Percentiles rank a stretch among this genome's conserved stretches.
These are phyloP conservation scores for Ifrita kowaldi DNA, from an alignment of 2,113 vertebrate species.

Conservation along the genomic window DNA sequence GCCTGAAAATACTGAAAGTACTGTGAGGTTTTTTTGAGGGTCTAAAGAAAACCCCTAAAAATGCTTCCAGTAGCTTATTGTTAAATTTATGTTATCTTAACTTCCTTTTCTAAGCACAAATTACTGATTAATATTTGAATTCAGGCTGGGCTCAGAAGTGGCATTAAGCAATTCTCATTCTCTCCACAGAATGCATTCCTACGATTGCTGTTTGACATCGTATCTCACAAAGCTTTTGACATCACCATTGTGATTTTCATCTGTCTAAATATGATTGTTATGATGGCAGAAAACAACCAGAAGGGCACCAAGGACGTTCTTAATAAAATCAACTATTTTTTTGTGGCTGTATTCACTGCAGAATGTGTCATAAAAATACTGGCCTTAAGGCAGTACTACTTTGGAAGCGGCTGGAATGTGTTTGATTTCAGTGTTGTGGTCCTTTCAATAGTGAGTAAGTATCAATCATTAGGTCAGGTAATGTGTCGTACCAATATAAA, in stretches of 20 bases:
- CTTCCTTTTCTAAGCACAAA: not conserved
- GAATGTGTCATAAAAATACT: constrained; percentile 91
- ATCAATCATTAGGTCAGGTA: not conserved
- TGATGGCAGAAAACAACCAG: constrained; percentile 85
- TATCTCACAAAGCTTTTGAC: constrained; percentile 89
- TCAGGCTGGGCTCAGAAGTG: not conserved
- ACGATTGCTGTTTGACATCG: constrained; percentile 86
- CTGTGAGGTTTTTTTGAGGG: not conserved
- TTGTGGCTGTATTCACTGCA: constrained; percentile 86
- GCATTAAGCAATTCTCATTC: not conserved
- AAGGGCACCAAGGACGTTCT: constrained; percentile 71
- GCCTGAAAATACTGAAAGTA: not conserved
- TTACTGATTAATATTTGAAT: not conserved
- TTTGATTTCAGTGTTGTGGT: constrained; percentile 93
- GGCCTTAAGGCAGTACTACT: constrained; percentile 91
- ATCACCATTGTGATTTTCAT: constrained; percentile 88
- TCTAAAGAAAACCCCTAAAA: not conserved
- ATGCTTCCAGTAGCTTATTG: not conserved
- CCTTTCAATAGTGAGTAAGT: constrained; percentile 91
- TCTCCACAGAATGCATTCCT: constrained; percentile 82
- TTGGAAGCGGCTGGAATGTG: constrained; percentile 92
- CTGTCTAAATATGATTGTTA: constrained; percentile 90
- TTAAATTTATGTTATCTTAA: not conserved
- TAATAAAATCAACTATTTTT: constrained; percentile 84
- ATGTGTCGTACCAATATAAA: not conserved